Evolutionary conservation across 2,113 vertebrate species (phyloP), one percentile per base, ranked within the genome.

Genomic region (Calidris pygmaea): DNA sequence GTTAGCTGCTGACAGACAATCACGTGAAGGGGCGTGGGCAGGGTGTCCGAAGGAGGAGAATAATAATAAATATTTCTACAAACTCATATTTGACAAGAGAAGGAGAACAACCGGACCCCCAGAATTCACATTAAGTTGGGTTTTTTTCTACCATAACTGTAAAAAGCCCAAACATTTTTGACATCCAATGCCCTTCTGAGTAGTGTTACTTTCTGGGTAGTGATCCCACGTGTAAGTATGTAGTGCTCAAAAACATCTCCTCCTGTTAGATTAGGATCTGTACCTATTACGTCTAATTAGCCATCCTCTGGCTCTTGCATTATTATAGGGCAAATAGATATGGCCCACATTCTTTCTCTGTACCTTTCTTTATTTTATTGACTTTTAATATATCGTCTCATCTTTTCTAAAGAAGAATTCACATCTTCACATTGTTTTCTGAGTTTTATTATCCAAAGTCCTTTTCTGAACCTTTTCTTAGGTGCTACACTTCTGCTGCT

Each of bases 11-110:
- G 26, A 85, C 10, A 43, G 14, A 47, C 17, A 58, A 23, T 52
- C 5, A 7, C 56, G 10, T 1, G 2, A 70, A 70, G 22, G 26
- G 7, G 2, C 4, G 13, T 19, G 26, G 22, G 13, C 34, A 60
- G 45, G 21, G 27, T n/a, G 17, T 24, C 41, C 5, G 2, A 45
- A 55, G 6, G 24, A 66, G 4, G 5, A 90, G 7, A 50, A 55
- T 4, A 59, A 50, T 6, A 59, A 50, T 43, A 65, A 59, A 55
- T 48, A 68, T 39, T 21, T 63, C 32, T 66, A 29, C 45, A 78
- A 62, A 26, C 4, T 77, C 6, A 0, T 41, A 50, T 59, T 59
- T 77, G 27, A 14, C 1, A 6, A 77, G 9, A 3, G 3, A 45
- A 93, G 7, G 35, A 77, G 23, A 83, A 20, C 24, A 71, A 1